Percentiles rank a stretch among this genome's conserved stretches.
Evolutionary conservation across 2,888 invertebrate species (phyloP).

Genomic region (Drosophila kanekoi): DNA sequence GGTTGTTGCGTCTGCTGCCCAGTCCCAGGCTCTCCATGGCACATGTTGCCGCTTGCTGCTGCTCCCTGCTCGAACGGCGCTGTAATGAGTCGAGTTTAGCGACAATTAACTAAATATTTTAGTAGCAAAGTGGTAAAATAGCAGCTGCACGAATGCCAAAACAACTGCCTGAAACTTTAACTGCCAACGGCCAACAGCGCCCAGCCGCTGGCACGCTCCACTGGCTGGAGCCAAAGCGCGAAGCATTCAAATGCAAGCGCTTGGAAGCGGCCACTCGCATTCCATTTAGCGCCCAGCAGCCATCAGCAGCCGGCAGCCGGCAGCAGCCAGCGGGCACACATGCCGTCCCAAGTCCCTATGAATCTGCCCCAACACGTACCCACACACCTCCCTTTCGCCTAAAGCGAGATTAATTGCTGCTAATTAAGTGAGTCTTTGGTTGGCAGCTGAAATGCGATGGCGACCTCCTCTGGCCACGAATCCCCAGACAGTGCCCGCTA

Average conservation of each 20-base stretch:
- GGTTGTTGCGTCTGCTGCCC: constrained; percentile 83
- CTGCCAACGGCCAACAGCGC: background rate
- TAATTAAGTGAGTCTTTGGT: constrained; percentile 54
- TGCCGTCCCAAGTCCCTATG: constrained; percentile 9
- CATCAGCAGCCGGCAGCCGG: background rate
- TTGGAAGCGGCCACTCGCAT: constrained; percentile 13
- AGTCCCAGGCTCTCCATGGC: constrained; percentile 85
- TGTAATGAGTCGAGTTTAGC: constrained; percentile 44
- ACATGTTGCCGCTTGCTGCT: constrained; percentile 79
- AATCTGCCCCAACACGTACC: constrained; percentile 9
- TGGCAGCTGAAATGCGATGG: constrained; percentile 25
- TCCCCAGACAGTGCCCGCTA: constrained; percentile 17
- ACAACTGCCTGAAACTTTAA: constrained; percentile 32
- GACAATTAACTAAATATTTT: constrained; percentile 48
- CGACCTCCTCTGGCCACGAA: constrained; percentile 29
- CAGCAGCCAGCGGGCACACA: constrained; percentile 15
- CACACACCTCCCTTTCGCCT: background rate
- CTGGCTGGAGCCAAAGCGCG: background rate
- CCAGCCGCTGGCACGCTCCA: constrained; percentile 36
- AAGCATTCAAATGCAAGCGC: constrained; percentile 30
- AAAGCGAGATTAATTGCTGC: constrained; percentile 61
- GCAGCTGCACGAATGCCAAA: constrained; percentile 25
- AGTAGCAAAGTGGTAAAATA: constrained; percentile 16
- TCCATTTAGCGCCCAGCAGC: constrained; percentile 30
- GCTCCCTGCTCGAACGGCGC: constrained; percentile 22